Base-by-base conservation (phyloP, 2,888 invertebrate genomes). In the Campaea margaritaria region DNA sequence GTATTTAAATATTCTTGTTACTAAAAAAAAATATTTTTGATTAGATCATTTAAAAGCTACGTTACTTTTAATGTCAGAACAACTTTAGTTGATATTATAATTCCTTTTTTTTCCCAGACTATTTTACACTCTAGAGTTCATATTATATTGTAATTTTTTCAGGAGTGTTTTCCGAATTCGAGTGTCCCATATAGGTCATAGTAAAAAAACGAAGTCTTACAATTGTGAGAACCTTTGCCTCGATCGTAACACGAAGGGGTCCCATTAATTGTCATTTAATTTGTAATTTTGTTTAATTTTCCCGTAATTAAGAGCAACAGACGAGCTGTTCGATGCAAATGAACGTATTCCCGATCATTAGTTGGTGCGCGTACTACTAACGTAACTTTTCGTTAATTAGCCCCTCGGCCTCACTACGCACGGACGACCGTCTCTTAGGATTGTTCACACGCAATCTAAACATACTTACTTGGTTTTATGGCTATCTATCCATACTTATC, bases 291-390 rank as follows among this genome's bases (percentile, higher is more conserved):
- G 55, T 61, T 39, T 14, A 51, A 55, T 38, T 56, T 85, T 89
- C 74, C 86, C 85, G 90, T 91, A 89, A 91, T 91, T 89, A 91
- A 91, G 88, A 86, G 78, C 82, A 81, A 51, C 69, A 46, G 72
- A 79, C 82, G 85, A 47, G 81, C 84, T 91, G 91, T 92, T 91
- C 81, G 81, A 91, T 92, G 92, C 89, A 91, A 91, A 92, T 92
- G 90, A 91, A 86, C 75, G 82, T 84, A 87, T 87, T 87, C 87
- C 75, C 85, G 87, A 91, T 91, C 91, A 91, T 91, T 91, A 92
- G 91, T 85, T 82, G 65, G 81, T 83, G 88, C 89, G 87, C 83
- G 89, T 85, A 82, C 83, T 86, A 87, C 84, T 85, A 84, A 88
- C 82, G 84, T 81, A 86, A 87, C 84, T 89, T 91, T 91, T 90